Percentiles rank a stretch among this genome's conserved stretches.
Conservation (phyloP, 2,888 invertebrate species). For the Yponomeuta malinellus region DNA sequence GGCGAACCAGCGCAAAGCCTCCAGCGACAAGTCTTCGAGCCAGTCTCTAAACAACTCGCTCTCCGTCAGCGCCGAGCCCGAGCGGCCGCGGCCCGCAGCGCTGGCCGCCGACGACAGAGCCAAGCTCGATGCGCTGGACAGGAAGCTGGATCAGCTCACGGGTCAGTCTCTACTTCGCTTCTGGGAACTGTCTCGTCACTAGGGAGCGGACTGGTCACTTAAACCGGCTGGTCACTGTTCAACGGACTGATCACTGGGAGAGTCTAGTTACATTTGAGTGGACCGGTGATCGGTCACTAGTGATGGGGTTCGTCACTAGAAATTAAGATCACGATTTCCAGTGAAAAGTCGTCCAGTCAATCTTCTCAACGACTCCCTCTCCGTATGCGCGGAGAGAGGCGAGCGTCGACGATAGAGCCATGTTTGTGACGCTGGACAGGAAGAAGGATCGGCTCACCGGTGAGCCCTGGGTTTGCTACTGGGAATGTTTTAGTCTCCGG, state of each 20-base stretch:
- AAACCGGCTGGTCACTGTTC: too few species aligned
- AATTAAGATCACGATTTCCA: constrained; percentile 27
- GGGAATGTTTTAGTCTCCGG: not conserved
- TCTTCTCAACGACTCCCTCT: constrained; percentile 34
- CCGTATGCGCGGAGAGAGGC: constrained; percentile 16
- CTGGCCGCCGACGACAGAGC: constrained; percentile 25
- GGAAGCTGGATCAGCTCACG: constrained; percentile 54
- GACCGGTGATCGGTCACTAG: too few species aligned
- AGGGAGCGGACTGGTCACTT: not conserved
- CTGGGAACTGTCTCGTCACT: not conserved
- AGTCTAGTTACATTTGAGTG: too few species aligned
- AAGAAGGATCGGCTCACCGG: constrained; percentile 59
- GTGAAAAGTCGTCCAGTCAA: constrained; percentile 51
- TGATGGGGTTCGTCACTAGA: too few species aligned
- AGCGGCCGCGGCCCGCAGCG: constrained; percentile 13
- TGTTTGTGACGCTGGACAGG: constrained; percentile 44
- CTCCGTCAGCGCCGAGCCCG: constrained; percentile 17
- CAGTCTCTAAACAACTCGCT: constrained; percentile 40
- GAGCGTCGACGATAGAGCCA: constrained; percentile 26
- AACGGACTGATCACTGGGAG: too few species aligned
- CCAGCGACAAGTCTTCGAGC: constrained; percentile 51
- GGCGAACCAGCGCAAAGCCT: constrained; percentile 59
- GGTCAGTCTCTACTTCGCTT: constrained; percentile 30
- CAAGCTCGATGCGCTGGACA: constrained; percentile 43
- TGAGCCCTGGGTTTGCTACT: constrained; percentile 21